Evolutionary conservation across 2,888 invertebrate species (phyloP).

Genomic region (Drosophila rellima): DNA sequence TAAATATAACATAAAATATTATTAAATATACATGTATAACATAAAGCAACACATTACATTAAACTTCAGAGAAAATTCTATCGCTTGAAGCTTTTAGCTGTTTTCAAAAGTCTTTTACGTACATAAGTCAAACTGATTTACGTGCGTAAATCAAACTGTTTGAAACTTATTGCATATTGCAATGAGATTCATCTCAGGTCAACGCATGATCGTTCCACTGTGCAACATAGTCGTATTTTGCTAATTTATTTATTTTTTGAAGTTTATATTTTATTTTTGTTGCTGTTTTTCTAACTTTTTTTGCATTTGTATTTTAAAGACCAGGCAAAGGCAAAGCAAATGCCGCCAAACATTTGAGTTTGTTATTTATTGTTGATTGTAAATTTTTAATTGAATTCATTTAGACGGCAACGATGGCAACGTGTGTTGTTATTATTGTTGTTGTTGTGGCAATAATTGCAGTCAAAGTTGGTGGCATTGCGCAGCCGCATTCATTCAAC

Average conservation of each 20-base stretch:
- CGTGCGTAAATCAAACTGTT: neutral
- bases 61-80: neutral
- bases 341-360: conserved; percentile 54
- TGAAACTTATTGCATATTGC: neutral
- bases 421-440: conserved; percentile 21
- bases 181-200: neutral
- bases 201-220: conserved; percentile 48
- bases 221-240: conserved; percentile 36
- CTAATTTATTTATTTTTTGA: conserved; percentile 36
- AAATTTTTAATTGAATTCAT: conserved; percentile 78
- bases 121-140: neutral
- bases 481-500: conserved; percentile 36
- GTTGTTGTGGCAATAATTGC: conserved; percentile 37
- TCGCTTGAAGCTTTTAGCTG: neutral
- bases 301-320: conserved; percentile 52
- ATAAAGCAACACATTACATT: too few species aligned
- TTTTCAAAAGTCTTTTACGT: neutral
- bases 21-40: too few species aligned
- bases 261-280: conserved; percentile 17
- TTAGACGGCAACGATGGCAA: conserved; percentile 43
- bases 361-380: conserved; percentile 71
- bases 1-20: too few species aligned
- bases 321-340: conserved; percentile 49
- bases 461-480: conserved; percentile 38
- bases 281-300: conserved; percentile 28